Conservation (phyloP, 1,140 invertebrate species). For the Aphelenchoides avenae region DNA sequence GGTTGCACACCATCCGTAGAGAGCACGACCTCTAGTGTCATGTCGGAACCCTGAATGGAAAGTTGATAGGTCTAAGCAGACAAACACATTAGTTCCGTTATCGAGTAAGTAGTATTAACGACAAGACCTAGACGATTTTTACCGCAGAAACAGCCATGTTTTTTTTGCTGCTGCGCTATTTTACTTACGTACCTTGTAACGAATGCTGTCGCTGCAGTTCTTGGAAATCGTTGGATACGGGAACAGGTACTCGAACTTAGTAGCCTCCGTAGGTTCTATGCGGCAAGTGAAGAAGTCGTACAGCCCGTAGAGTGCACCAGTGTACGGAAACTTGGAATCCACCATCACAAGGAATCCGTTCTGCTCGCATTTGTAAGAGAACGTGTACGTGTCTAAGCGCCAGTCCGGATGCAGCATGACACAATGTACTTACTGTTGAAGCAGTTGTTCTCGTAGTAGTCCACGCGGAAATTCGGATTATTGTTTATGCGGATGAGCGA, state of each 20-base stretch:
- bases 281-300: conserved; percentile 59
- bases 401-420: neutral
- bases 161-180: too few relatives aligned
- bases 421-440: conserved; percentile 49
- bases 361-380: conserved; percentile 48
- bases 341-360: conserved; percentile 49
- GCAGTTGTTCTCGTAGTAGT: conserved; percentile 60
- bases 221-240: conserved; percentile 52
- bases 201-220: conserved; percentile 56
- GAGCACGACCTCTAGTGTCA: conserved; percentile 55
- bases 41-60: conserved; percentile 48
- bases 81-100: too few relatives aligned
- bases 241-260: conserved; percentile 51
- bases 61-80: neutral
- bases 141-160: too few relatives aligned
- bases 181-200: conserved; percentile 39
- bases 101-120: too few relatives aligned
- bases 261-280: conserved; percentile 51
- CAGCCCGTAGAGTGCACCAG: conserved; percentile 56
- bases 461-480: conserved; percentile 57
- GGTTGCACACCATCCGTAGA: conserved; percentile 58
- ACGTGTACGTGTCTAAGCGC: conserved; percentile 52
- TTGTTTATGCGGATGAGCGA: conserved; percentile 53
- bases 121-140: too few relatives aligned
- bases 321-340: conserved; percentile 53